Percentiles rank a stretch among this genome's conserved stretches.
Conservation (phyloP, 2,888 invertebrate genomes). For the Podotricha telesiphe region DNA sequence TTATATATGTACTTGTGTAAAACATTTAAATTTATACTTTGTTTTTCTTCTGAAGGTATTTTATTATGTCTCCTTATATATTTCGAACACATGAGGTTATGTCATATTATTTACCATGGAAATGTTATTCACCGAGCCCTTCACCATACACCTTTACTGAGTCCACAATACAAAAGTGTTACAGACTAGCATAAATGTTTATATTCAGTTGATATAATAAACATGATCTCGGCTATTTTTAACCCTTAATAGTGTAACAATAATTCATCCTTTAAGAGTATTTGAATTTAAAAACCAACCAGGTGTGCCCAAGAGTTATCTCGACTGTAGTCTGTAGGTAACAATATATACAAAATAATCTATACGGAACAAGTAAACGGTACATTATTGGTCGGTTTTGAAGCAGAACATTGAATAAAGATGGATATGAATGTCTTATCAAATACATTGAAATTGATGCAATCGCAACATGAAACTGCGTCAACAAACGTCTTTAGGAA, state of each 20-base stretch:
- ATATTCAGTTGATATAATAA: conserved; percentile 24
- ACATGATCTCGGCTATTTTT: conserved; percentile 31
- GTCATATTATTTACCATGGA: conserved; percentile 2
- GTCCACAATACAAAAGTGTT: conserved; percentile 15
- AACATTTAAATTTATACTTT: conserved; percentile 11
- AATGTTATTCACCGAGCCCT: conserved; percentile 11
- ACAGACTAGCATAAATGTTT: conserved; percentile 34
- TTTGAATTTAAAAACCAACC: conserved; percentile 71
- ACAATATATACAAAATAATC: neutral
- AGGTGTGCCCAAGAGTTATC: conserved; percentile 54
- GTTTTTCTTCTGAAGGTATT: neutral
- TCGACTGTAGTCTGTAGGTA: conserved; percentile 10
- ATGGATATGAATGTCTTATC: conserved; percentile 47
- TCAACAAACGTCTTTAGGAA: conserved; percentile 38
- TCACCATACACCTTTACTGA: neutral
- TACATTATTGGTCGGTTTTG: conserved; percentile 32
- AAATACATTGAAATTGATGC: conserved; percentile 52
- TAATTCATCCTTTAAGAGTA: conserved; percentile 55
- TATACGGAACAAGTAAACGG: conserved; percentile 10
- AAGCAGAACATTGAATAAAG: conserved; percentile 47
- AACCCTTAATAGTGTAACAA: conserved; percentile 38
- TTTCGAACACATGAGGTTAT: conserved; percentile 7
- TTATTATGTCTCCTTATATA: neutral
- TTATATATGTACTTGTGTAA: conserved; percentile 8
- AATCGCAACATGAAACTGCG: conserved; percentile 47